Percentiles rank a stretch among this genome's conserved stretches.
These are phyloP conservation scores for Falco cherrug DNA, from an alignment of 2,797 vertebrate species.

Conservation along the genomic window DNA sequence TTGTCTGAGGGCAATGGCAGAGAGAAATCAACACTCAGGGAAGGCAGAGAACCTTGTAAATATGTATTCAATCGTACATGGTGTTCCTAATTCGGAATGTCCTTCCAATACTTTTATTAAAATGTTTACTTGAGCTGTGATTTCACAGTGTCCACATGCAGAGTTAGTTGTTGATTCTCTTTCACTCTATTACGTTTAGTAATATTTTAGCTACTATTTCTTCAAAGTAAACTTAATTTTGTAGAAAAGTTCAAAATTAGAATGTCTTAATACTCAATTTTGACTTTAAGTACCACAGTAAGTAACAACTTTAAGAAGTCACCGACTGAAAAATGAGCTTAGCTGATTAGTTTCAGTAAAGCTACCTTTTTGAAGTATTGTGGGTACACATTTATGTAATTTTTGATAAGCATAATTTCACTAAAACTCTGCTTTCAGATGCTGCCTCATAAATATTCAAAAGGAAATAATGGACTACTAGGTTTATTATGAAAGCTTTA, in stretches of 20 bases:
- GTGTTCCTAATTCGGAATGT: not conserved
- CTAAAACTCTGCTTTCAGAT: slow-evolving; percentile 45
- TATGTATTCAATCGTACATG: not conserved
- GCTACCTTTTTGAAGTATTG: not conserved
- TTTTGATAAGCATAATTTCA: slow-evolving; percentile 43
- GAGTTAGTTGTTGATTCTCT: not conserved
- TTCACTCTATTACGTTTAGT: not conserved
- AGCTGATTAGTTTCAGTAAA: not conserved
- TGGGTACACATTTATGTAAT: not conserved
- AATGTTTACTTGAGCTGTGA: not conserved
- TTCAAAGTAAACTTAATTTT: not conserved
- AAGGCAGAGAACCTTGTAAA: not conserved
- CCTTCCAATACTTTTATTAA: not conserved
- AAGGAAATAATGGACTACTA: not conserved
- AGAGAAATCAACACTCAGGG: not conserved
- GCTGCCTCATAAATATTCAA: slow-evolving; percentile 32
- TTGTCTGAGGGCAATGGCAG: not conserved
- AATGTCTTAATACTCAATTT: not conserved
- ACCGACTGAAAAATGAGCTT: slow-evolving; percentile 17
- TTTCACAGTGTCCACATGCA: not conserved
- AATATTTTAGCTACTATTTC: not conserved
- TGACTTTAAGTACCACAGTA: slow-evolving; percentile 12
- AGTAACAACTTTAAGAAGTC: slow-evolving; percentile 34
- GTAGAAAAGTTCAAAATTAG: not conserved
- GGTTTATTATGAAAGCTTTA: not conserved